Base-by-base conservation (phyloP, 2,113 vertebrate genomes). In the Bostrychus sinensis region DNA sequence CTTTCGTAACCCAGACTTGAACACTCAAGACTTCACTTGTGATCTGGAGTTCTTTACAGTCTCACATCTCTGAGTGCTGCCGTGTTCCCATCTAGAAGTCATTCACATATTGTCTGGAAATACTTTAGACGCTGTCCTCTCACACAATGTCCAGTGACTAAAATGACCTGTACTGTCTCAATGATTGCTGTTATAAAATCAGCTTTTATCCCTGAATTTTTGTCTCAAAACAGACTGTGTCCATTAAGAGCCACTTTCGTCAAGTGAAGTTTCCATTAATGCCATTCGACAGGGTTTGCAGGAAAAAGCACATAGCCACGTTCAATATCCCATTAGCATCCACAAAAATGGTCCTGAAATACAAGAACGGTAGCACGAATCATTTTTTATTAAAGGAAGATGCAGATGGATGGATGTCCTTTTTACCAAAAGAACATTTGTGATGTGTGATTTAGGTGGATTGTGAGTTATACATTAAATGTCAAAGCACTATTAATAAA, bases 201-300 rank as follows among this genome's bases (percentile, higher is more conserved):
- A 50, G 23, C 23, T 26, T 50, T 50, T 50, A 25, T 23, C 8
- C 8, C 8, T 32, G 8, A 7, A 28, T 14, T 11, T 50, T 26
- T 50, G 22, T 50, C 22, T n/a, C 22, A 14, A 22, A 50, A 26
- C 46, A 50, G 46, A 50, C 23, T 50, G 43, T 46, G 14, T 50
- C 22, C 22, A 50, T 50, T 50, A 26, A 50, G 46, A 26, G 23
- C 13, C 23, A 26, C 46, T 50, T 16, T 22, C 25, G 22, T 50
- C 23, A 5, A 26, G 46, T 26, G 23, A 12, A 26, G 23, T 50
- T 50, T 50, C 16, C 46, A 50, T 50, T 50, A 26, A 26, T 23
- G 46, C 13, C 46, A 25, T 5, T 11, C 46, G 46, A 26, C 22
- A 28, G 25, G 6, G 23, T 50, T 50, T 50, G 13, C 13, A 7